Evolutionary conservation across 2,888 invertebrate genomes (phyloP), one percentile per base, ranked within the genome.

Genomic region (Drosophila atroscutellata): DNA sequence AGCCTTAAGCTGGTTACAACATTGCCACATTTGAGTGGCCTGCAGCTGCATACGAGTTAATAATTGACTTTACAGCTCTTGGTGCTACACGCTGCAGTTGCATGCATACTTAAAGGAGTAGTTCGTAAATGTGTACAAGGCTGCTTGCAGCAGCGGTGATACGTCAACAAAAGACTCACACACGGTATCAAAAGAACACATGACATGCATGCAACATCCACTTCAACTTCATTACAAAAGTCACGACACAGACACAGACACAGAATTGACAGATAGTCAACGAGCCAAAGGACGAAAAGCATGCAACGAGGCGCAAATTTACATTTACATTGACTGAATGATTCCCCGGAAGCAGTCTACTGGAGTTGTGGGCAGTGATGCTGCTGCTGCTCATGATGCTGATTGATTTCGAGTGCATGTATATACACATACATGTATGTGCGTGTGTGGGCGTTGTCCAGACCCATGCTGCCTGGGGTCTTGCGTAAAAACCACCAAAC

Each of bases 401-500:
- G 90, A 86, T 86, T 86, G 90, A 86, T 89, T 85, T 82, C 86
- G 73, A 89, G 78, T 86, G 72, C 63, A 56, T 76, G 34, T 59
- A 49, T 49, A 51, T 66, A 34, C 62, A 39, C 24, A 28, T 59
- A 18, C 20, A 28, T n/a, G 30, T 26, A 24, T 45, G 15, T 61
- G 51, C 50, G 62, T 59, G 51, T 42, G 36, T 42, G 75, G 52
- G 24, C 45, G 36, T 51, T 76, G 61, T 63, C 47, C 67, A 75
- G 56, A 70, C 47, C 58, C 45, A 34, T n/a, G 39, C 47, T 57
- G 69, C 26, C 47, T 57, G 54, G 45, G 74, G 59, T 79, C 81
- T 88, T 77, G 87, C 78, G 86, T 79, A 86, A 89, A 89, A 91
- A 90, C 91, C 91, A 92, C 91, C 86, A 91, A 91, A 90, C 89